phyloP scores from a whole-genome alignment of 2,888 invertebrate genomes.

The Epistrophe grossulariae region DNA sequence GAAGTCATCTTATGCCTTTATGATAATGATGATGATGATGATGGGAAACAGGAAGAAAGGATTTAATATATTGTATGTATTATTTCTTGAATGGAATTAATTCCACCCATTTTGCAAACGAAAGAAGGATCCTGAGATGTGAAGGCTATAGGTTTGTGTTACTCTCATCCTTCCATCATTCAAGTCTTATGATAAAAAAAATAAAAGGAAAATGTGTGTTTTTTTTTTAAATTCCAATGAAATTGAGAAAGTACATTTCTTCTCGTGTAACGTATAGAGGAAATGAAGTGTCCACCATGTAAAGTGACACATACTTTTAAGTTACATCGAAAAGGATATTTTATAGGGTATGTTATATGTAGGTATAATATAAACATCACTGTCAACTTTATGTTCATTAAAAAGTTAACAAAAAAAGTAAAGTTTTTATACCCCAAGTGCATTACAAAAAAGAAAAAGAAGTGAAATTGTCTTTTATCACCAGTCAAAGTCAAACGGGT shows the following conservation, averaged over 20 bases:
- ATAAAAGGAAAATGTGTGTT: not conserved
- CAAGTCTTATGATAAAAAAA: not conserved
- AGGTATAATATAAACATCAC: not conserved
- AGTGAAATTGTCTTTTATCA: not conserved
- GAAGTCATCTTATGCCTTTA: constrained; percentile 13
- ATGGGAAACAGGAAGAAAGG: constrained; percentile 17
- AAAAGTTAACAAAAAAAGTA: constrained; percentile 10
- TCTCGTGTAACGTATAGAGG: not conserved
- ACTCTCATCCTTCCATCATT: not conserved
- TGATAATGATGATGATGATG: constrained; percentile 13
- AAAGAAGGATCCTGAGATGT: not conserved
- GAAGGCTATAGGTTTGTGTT: not conserved
- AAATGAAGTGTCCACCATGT: constrained; percentile 27
- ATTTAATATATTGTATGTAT: constrained; percentile 1
- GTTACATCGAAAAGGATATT: not conserved
- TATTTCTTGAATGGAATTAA: constrained; percentile 31
- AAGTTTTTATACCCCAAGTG: constrained; percentile 3
- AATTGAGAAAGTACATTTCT: not conserved
- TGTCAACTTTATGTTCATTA: not conserved
- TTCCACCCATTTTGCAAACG: not conserved
- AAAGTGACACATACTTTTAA: not conserved
- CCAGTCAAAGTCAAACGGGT: not conserved
- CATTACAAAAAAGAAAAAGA: not conserved
- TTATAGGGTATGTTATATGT: not conserved
- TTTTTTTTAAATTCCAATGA: not conserved